Percentiles rank a stretch among this genome's conserved stretches.
These are phyloP conservation scores for Schizotus pectinicornis DNA, from an alignment of 2,888 invertebrate genomes.

Conservation along the genomic window DNA sequence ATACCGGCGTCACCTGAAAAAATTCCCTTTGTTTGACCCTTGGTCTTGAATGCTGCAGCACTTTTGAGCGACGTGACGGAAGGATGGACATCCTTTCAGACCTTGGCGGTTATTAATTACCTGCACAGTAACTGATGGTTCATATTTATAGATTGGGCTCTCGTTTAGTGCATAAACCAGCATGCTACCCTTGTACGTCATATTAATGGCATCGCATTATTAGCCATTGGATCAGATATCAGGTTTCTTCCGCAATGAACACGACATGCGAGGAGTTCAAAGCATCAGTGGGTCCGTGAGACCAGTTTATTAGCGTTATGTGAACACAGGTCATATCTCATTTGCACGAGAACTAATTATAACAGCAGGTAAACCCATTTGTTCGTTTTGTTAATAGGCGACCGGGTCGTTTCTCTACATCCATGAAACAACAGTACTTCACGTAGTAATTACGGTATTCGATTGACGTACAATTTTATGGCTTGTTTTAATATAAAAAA, in stretches of 20 bases:
- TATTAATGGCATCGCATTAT: too few species aligned
- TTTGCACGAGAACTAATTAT: constrained; percentile 32
- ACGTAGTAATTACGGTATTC: constrained; percentile 13
- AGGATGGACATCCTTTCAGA: too few species aligned
- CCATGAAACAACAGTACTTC: constrained; percentile 2
- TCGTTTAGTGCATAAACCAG: too few species aligned
- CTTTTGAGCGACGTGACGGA: too few species aligned
- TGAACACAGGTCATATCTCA: constrained; percentile 26
- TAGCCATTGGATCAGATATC: constrained; percentile 2
- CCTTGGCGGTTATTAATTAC: too few species aligned
- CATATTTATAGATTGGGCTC: too few species aligned
- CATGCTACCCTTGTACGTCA: too few species aligned
- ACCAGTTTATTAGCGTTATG: constrained; percentile 32
- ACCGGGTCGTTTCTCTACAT: not conserved
- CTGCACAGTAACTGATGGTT: too few species aligned
- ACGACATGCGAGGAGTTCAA: constrained; percentile 17
- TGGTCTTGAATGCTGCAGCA: too few species aligned
- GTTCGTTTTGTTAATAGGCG: constrained; percentile 15
- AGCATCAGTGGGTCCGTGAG: constrained; percentile 25
- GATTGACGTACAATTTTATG: constrained; percentile 18
- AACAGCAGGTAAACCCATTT: constrained; percentile 20
- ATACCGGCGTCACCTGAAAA: too few species aligned
- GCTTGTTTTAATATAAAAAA: constrained; percentile 8
- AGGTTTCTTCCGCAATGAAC: constrained; percentile 20
- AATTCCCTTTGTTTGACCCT: too few species aligned